A percentile compares a stretch with the other conserved stretches of the same genome.
Evolutionary conservation across 2,888 invertebrate species (phyloP).

Genomic region (Agrochola circellaris): DNA sequence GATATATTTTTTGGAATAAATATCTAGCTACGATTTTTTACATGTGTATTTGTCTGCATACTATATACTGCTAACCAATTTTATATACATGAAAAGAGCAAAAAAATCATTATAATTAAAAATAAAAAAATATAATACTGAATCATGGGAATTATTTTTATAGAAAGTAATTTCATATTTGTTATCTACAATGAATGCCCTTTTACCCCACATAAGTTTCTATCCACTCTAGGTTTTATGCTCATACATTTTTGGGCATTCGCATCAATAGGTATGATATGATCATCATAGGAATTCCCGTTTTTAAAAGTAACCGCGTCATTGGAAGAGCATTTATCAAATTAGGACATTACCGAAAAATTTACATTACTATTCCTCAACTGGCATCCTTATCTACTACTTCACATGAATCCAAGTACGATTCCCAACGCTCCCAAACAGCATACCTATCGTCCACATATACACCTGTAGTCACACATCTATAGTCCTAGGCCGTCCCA

Average conservation of each 20-base stretch:
- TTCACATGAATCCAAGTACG: not conserved
- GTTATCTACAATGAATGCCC: not conserved
- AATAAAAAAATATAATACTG: not conserved
- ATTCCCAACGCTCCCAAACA: not conserved
- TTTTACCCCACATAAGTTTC: not conserved
- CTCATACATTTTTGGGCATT: not conserved
- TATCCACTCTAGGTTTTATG: not conserved
- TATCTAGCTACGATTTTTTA: not conserved
- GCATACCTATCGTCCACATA: not conserved
- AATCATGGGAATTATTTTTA: not conserved
- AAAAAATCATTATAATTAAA: not conserved
- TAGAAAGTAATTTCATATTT: not conserved
- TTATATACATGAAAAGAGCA: not conserved
- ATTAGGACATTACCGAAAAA: not conserved
- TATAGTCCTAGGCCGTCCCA: conserved; percentile 60
- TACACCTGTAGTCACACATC: conserved; percentile 39
- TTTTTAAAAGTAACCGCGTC: not conserved
- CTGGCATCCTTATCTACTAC: not conserved
- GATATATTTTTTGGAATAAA: no score
- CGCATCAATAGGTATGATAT: no score
- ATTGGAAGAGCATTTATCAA: not conserved
- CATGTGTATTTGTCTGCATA: not conserved
- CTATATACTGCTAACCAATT: not conserved
- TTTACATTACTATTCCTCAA: not conserved
- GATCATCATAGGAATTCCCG: not conserved